phyloP scores from a whole-genome alignment of 2,888 invertebrate genomes.

The Archaeoteleia sp. region DNA sequence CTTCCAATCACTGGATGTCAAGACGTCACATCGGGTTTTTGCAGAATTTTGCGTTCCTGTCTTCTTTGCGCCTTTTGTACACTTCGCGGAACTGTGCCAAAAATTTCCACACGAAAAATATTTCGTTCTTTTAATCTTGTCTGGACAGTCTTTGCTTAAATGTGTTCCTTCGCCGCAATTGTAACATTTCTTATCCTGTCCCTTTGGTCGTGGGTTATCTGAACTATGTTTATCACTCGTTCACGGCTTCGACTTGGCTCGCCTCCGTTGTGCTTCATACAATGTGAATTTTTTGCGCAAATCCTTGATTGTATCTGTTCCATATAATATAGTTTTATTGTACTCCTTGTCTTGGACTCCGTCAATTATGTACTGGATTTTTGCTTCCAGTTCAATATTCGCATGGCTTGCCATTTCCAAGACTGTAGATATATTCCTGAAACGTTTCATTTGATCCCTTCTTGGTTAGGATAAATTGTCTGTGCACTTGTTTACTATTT shows the following conservation, averaged over 20 bases:
- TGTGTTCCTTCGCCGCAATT: conserved; percentile 11
- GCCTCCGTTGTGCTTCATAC: neutral
- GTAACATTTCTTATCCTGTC: conserved; percentile 8
- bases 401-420: conserved; percentile 23
- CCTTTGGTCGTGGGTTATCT: no score
- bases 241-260: no score
- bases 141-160: conserved; percentile 18
- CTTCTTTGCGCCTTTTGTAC: no score
- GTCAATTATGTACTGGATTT: conserved; percentile 8
- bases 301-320: conserved; percentile 1
- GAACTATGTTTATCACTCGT: no score
- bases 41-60: no score
- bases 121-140: conserved; percentile 29
- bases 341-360: conserved; percentile 13
- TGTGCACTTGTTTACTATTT: conserved; percentile 11
- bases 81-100: conserved; percentile 11
- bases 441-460: conserved; percentile 12
- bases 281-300: conserved; percentile 2
- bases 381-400: conserved; percentile 18
- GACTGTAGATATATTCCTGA: conserved; percentile 19
- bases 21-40: no score
- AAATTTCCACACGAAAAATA: conserved; percentile 18
- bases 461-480: conserved; percentile 2
- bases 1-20: no score
- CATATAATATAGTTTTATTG: conserved; percentile 13